phyloP scores from a whole-genome alignment of 2,113 vertebrate genomes.

The Recurvirostra avosetta region DNA sequence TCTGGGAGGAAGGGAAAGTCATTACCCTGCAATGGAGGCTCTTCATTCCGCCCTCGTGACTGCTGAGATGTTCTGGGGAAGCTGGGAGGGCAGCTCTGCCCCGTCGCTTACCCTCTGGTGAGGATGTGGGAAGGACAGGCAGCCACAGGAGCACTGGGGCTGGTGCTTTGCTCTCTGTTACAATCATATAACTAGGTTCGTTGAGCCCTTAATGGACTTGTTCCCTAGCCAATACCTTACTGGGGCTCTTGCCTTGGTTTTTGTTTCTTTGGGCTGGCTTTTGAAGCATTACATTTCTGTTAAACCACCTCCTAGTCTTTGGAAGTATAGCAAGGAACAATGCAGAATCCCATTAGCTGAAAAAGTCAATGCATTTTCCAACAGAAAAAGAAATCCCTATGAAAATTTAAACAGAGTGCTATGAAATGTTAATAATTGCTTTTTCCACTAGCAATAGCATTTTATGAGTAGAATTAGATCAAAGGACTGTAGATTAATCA shows the following conservation, averaged over 20 bases:
- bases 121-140: accelerated
- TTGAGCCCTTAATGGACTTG: background rate
- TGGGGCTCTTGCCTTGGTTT: background rate
- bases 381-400: background rate
- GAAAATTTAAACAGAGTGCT: conserved; percentile 4
- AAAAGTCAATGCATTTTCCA: background rate
- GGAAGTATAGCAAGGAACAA: background rate
- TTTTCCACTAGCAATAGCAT: background rate
- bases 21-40: background rate
- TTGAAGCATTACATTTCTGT: background rate
- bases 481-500: background rate
- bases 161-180: background rate
- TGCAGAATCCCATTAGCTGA: background rate
- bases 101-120: background rate
- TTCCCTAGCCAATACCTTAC: background rate
- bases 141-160: background rate
- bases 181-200: background rate
- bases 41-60: background rate
- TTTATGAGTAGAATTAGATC: conserved; percentile 7
- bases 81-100: background rate
- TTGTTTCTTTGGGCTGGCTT: background rate
- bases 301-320: background rate
- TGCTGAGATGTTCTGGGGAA: background rate
- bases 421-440: conserved; percentile 16
- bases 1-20: background rate